phyloP scores from a whole-genome alignment of 92 coral and sea anemone species.

The Heliopora coerulea region DNA sequence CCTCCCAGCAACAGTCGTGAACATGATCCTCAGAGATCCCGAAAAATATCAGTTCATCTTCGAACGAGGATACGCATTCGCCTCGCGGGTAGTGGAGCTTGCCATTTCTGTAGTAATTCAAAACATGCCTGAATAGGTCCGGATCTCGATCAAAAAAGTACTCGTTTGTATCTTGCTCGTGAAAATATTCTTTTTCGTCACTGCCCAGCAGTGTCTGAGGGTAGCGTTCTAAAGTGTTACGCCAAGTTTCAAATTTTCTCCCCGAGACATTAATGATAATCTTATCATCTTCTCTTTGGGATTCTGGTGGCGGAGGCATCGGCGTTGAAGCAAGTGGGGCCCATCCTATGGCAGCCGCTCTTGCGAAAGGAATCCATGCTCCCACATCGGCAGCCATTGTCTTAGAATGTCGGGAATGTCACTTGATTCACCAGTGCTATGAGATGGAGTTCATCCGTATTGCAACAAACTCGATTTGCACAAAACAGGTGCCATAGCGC shows the following conservation, averaged over 20 bases:
- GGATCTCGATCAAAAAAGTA: slow-evolving; percentile 98
- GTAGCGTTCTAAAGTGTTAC: slow-evolving; percentile 92
- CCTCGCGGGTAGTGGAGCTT: slow-evolving; percentile 94
- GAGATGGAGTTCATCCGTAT: slow-evolving; percentile 14
- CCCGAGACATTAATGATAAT: slow-evolving; percentile 98
- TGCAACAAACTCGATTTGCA: slow-evolving; percentile 16
- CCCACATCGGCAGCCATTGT: slow-evolving; percentile 99
- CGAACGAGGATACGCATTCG: slow-evolving; percentile 95
- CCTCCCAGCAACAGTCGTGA: slow-evolving; percentile 99
- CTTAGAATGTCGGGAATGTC: background rate
- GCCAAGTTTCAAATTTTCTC: slow-evolving; percentile 99
- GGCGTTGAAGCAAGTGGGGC: slow-evolving; percentile 97
- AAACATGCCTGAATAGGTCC: slow-evolving; percentile 83
- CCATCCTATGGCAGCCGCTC: slow-evolving; percentile 99
- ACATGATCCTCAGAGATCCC: slow-evolving; percentile 98
- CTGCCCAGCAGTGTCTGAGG: slow-evolving; percentile 98
- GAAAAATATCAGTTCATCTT: slow-evolving; percentile 87
- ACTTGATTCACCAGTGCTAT: background rate
- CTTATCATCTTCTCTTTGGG: slow-evolving; percentile 87
- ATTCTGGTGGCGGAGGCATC: slow-evolving; percentile 98
- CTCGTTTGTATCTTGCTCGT: slow-evolving; percentile 92
- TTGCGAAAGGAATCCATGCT: slow-evolving; percentile 99
- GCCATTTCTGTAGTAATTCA: slow-evolving; percentile 86
- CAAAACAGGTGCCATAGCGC: slow-evolving; percentile 38
- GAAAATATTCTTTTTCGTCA: slow-evolving; percentile 96